Evolutionary conservation across 2,888 invertebrate genomes (phyloP), one percentile per base, ranked within the genome.

Genomic region (Drosophila pegasa): DNA sequence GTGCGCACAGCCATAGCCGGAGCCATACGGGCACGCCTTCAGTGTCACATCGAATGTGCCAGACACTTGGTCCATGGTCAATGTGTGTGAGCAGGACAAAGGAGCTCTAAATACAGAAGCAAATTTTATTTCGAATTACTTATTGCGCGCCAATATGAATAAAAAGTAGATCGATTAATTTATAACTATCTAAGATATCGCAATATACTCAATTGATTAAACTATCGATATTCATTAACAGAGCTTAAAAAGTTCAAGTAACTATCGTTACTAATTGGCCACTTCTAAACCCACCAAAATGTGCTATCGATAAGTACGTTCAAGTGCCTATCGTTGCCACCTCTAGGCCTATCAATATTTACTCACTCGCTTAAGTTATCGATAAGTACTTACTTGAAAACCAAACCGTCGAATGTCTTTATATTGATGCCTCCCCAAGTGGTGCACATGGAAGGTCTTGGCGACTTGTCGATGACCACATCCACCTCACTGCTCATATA

Each of bases 331-430:
- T 33, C 33, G 33, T 14, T 29, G 29, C 35, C n/a, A 35, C 4
- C n/a, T 1, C 3, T 4, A n/a, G 4, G n/a, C 4, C 35, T 29
- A 29, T 8, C 29, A 38, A 18, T 12, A 40, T 14, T 2, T 25
- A 47, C 12, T 31, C 29, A 47, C 12, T 29, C 4, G 2, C 25
- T 14, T 9, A n/a, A 22, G 22, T n/a, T 40, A 31, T 57, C 8
- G 14, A 31, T 10, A 48, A 29, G 18, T 45, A 77, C 88, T 73
- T 74, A 95, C 95, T 95, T 95, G 87, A 94, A 95, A 48, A 97
- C 94, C 81, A 94, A 94, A 8, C 97, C 97, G 92, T 98, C 97
- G 87, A 97, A 97, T 0, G 97, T 97, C 91, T 97, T 96, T 82
- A 95, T 95, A 91, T 97, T 97, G 16, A 94, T 93, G 33, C 96